Evolutionary conservation across 2,888 invertebrate species (phyloP).

Genomic region (Ceramica pisi): DNA sequence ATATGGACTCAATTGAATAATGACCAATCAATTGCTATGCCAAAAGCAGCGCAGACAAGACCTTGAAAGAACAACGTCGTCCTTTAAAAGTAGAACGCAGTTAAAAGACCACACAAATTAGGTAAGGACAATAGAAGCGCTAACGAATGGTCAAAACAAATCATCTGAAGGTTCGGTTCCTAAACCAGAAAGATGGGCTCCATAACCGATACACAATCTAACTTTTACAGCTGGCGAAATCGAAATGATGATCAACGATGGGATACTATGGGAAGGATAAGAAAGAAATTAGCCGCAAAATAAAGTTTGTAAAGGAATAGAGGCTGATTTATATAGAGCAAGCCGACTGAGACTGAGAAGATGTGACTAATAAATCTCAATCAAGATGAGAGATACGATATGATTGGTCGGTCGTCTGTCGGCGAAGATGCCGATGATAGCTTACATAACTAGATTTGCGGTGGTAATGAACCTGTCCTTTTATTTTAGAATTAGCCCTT

Average conservation of each 20-base stretch:
- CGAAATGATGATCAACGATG: constrained; percentile 2
- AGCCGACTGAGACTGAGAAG: constrained; percentile 76
- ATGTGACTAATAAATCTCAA: constrained; percentile 88
- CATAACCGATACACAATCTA: constrained; percentile 29
- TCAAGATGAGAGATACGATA: constrained; percentile 87
- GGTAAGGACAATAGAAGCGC: constrained; percentile 72
- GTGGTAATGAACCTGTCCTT: constrained; percentile 82
- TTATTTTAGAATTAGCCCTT: constrained; percentile 70
- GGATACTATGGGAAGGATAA: constrained; percentile 8
- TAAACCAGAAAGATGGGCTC: constrained; percentile 72
- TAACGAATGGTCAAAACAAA: constrained; percentile 83
- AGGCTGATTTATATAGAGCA: constrained; percentile 79
- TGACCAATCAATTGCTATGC: constrained; percentile 25
- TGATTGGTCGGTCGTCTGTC: constrained; percentile 80
- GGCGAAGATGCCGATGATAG: constrained; percentile 78
- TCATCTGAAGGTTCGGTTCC: constrained; percentile 71
- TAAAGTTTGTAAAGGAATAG: constrained; percentile 70
- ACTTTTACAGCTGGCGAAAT: constrained; percentile 30
- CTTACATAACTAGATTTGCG: constrained; percentile 85
- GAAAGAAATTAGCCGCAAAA: constrained; percentile 49
- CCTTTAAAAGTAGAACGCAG: constrained; percentile 27
- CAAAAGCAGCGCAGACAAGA: constrained; percentile 5
- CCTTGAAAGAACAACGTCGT: constrained; percentile 22
- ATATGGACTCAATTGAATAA: constrained; percentile 25
- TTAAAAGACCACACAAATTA: constrained; percentile 32